phyloP scores from a whole-genome alignment of 2,888 invertebrate genomes.

The Rhimphoctona megacephalus region DNA sequence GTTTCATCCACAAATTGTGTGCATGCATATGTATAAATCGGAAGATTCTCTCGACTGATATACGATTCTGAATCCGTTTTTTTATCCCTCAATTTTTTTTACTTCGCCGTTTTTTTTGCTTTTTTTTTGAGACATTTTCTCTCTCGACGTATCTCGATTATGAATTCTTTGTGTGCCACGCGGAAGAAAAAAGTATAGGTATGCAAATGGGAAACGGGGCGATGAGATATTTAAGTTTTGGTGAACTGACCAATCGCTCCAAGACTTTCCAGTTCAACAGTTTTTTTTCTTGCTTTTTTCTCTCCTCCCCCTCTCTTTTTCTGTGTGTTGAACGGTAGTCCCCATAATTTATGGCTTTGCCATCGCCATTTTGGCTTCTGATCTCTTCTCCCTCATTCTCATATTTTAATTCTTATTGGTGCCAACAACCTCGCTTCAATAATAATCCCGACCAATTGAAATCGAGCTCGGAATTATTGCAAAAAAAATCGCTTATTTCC shows the following conservation, averaged over 20 bases:
- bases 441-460: not conserved
- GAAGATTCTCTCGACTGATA: not conserved
- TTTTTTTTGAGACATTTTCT: not conserved
- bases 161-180: not conserved
- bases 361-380: conserved; percentile 39
- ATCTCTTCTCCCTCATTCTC: conserved; percentile 3
- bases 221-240: conserved; percentile 53
- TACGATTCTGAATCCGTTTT: conserved; percentile 25
- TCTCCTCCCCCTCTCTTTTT: not conserved
- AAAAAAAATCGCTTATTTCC: not conserved
- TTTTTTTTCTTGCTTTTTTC: not conserved
- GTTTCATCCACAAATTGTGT: conserved; percentile 28
- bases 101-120: not conserved
- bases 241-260: conserved; percentile 45
- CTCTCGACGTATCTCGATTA: not conserved
- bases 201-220: conserved; percentile 50
- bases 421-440: conserved; percentile 55
- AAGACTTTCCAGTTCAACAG: conserved; percentile 23
- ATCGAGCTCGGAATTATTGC: not conserved
- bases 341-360: conserved; percentile 35
- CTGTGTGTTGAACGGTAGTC: conserved; percentile 21
- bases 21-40: conserved; percentile 28
- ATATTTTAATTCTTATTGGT: conserved; percentile 34
- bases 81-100: not conserved
- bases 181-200: conserved; percentile 46